Percentiles rank a stretch among this genome's conserved stretches.
These are phyloP conservation scores for Osedax frankpressi DNA, from an alignment of 2,888 invertebrate genomes.

Conservation along the genomic window DNA sequence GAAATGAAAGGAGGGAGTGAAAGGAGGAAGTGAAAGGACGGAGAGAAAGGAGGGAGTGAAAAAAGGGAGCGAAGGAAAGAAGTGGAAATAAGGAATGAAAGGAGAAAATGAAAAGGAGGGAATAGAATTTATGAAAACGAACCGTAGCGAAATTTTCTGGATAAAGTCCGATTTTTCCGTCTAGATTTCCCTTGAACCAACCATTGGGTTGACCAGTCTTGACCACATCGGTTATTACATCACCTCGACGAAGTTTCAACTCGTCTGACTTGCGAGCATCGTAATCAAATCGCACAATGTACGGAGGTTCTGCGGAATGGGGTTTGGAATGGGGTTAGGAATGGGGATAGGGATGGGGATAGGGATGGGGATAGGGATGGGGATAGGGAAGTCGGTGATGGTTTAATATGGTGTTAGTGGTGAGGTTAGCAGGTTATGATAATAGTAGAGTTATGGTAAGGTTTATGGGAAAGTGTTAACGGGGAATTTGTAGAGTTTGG, in stretches of 20 bases:
- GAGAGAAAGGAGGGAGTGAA: too few relatives aligned
- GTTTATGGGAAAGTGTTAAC: too few relatives aligned
- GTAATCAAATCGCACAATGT: conserved; percentile 64
- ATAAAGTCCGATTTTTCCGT: conserved; percentile 72
- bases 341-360: neutral
- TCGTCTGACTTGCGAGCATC: conserved; percentile 70
- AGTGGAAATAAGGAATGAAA: neutral
- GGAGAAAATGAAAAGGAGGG: neutral
- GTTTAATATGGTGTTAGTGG: neutral
- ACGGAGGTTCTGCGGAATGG: neutral
- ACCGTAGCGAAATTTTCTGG: conserved; percentile 75
- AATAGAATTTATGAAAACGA: conserved; percentile 6
- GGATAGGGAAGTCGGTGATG: neutral
- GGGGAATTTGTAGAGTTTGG: too few relatives aligned
- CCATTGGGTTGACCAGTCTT: conserved; percentile 58
- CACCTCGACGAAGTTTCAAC: conserved; percentile 67
- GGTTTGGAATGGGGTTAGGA: neutral
- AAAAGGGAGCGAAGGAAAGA: neutral
- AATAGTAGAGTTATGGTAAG: too few relatives aligned
- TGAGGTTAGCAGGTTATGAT: neutral
- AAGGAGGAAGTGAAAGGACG: too few relatives aligned
- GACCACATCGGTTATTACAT: conserved; percentile 67
- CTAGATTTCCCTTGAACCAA: conserved; percentile 80
- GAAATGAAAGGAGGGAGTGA: neutral
- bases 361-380: neutral